A percentile compares a stretch with the other conserved stretches of the same genome.
Conservation (phyloP, 1,140 invertebrate species). For the Asobara japonica region DNA sequence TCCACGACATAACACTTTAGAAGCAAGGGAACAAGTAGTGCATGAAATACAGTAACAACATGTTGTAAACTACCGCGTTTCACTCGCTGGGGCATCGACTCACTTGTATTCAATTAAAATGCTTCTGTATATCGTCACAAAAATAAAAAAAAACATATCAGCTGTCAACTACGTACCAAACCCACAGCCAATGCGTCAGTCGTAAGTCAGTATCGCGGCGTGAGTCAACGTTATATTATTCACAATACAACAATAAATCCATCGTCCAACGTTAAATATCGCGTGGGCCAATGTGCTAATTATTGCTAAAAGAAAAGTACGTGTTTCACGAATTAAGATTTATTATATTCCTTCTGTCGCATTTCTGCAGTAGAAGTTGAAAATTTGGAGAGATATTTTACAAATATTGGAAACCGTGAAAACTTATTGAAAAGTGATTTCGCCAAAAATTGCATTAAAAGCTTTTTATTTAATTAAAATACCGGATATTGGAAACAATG, state of each 20-base stretch:
- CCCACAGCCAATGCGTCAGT: background rate
- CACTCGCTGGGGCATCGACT: background rate
- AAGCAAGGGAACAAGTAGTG: too few species aligned
- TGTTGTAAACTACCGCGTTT: background rate
- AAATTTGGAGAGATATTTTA: too few species aligned
- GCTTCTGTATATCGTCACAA: background rate
- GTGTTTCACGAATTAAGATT: background rate
- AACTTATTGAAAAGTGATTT: too few species aligned
- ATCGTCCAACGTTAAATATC: background rate
- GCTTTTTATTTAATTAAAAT: too few species aligned
- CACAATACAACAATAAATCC: background rate
- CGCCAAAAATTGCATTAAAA: too few species aligned
- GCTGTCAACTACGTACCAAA: background rate
- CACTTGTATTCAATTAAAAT: background rate
- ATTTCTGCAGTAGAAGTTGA: too few species aligned
- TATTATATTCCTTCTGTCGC: too few species aligned
- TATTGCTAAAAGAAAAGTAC: background rate
- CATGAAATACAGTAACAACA: too few species aligned
- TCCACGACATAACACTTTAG: too few species aligned
- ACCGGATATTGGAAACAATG: too few species aligned
- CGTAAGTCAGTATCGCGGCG: background rate
- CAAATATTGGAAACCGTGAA: too few species aligned
- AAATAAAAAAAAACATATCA: too few species aligned
- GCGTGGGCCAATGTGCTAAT: background rate
- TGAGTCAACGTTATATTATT: constrained; percentile 7